Evolutionary conservation across 2,797 vertebrate species (phyloP).

Genomic region (Sarcoramphus papa): DNA sequence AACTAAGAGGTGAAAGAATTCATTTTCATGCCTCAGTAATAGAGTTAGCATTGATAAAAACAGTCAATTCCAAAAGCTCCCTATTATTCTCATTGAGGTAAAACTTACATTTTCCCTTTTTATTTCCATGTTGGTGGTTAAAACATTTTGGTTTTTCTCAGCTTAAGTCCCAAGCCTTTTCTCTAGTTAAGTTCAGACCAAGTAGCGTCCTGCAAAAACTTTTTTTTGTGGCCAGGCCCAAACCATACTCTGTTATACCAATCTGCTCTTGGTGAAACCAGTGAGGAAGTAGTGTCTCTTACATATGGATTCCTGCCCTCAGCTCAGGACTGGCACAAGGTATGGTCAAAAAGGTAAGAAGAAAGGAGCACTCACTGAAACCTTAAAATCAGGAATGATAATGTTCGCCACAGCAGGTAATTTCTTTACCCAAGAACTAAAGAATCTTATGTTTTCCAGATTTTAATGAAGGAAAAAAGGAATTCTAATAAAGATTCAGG

Average conservation of each 20-base stretch:
- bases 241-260: not conserved
- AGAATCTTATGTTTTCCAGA: not conserved
- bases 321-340: not conserved
- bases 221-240: not conserved
- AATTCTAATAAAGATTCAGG: not conserved
- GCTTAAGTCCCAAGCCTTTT: not conserved
- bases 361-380: not conserved
- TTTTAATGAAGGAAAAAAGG: not conserved
- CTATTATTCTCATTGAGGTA: not conserved
- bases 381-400: not conserved
- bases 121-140: not conserved
- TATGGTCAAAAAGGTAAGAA: not conserved
- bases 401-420: not conserved
- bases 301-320: not conserved
- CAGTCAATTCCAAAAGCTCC: not conserved
- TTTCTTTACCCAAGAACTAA: not conserved
- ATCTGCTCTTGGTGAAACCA: not conserved
- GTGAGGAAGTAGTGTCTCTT: not conserved
- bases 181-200: not conserved
- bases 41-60: not conserved
- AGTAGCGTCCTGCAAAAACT: not conserved
- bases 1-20: not conserved
- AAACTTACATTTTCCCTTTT: not conserved
- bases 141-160: not conserved
- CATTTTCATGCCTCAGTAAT: not conserved